phyloP scores from a whole-genome alignment of 2,797 vertebrate genomes.

The Myotis findleyi region DNA sequence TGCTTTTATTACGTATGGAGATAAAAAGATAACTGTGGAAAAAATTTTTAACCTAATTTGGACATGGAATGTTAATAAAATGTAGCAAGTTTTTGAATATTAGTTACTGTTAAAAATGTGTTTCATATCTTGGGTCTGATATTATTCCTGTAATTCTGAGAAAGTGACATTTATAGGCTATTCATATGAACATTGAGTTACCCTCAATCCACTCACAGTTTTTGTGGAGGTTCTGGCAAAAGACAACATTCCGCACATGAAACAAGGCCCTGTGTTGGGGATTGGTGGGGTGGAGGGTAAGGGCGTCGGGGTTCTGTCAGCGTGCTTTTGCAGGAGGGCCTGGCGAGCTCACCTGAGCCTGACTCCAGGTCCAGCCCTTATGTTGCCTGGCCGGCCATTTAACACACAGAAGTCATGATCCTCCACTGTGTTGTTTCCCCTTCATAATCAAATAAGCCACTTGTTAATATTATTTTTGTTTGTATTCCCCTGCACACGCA shows the following conservation, averaged over 20 bases:
- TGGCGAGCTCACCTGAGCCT: not conserved
- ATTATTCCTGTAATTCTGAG: constrained; percentile 1
- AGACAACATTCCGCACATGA: not conserved
- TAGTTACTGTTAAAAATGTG: not conserved
- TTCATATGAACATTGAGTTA: not conserved
- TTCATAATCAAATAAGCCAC: not conserved
- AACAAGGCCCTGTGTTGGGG: not conserved
- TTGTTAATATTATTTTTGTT: not conserved
- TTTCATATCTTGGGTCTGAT: not conserved
- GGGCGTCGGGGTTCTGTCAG: not conserved
- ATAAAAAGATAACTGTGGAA: not conserved
- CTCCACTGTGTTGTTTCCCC: not conserved
- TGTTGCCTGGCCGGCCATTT: not conserved
- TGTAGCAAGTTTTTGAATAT: not conserved
- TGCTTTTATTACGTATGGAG: not conserved
- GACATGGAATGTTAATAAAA: not conserved
- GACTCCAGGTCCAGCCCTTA: not conserved
- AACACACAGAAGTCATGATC: fast-evolving
- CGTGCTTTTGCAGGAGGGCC: not conserved
- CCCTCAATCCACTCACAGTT: not conserved
- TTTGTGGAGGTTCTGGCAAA: not conserved
- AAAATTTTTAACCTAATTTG: constrained; percentile 9
- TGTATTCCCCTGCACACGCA: not conserved
- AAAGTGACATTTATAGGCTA: not conserved
- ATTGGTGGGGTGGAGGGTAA: not conserved